Evolutionary conservation across 2,797 vertebrate genomes (phyloP), one percentile per base, ranked within the genome.

Genomic region (Tiaroga cobitis): DNA sequence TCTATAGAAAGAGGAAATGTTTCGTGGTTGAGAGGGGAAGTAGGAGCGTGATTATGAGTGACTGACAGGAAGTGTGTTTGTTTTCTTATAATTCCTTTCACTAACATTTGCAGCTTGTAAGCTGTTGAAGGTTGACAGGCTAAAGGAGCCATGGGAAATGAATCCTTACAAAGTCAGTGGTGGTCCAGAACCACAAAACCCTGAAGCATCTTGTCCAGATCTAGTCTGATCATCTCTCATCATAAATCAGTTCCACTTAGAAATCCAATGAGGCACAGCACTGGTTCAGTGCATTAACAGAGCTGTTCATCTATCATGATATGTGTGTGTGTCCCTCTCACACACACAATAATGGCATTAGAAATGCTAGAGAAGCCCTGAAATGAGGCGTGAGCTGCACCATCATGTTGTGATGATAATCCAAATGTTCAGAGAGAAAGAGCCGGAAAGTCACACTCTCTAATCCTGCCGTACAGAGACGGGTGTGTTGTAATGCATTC

Each of bases 361-460:
- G 89, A 86, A 89, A 91, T 88, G 92, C 91, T 90, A 92, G 92
- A 91, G 86, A 88, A 82, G 86, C 80, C 80, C 84, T 88, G 89
- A 90, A 92, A 91, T 91, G 90, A 92, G 88, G 87, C 85, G 80
- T 92, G 91, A 91, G 90, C 83, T 41, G 82, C 65, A 69, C 86
- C 85, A 85, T 89, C 88, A 86, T 77, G 81, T 84, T 89, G 87
- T 90, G 90, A 88, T 91, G 81, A 90, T 90, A 89, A 88, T 90
- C 88, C 88, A 83, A 81, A 37, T 86, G 89, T 85, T 79, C 88
- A 21, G 49, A 84, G 49, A 59, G 49, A 84, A 81, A 29, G 81
- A 88, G 69, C 86, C 61, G 85, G 59, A 29, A 56, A 34, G 88
- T 80, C 79, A 46, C 34, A 63, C 87, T 68, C 11, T 61, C 77